phyloP scores from a whole-genome alignment of 2,888 invertebrate species.

The Aleiodes leptofemur region DNA sequence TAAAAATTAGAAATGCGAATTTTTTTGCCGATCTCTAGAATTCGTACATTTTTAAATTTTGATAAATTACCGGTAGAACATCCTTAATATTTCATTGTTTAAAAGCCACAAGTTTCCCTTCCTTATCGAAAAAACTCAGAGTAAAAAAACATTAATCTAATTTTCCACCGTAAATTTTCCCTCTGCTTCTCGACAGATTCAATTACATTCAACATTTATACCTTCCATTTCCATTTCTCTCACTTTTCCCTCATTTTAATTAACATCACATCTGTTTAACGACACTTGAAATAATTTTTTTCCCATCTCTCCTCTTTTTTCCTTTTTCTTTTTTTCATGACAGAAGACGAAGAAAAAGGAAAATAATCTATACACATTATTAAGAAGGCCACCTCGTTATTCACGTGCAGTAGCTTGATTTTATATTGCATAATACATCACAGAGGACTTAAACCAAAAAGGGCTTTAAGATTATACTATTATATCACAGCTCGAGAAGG shows the following conservation, averaged over 20 bases:
- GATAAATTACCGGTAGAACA: too few species aligned
- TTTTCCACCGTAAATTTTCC: slow-evolving; percentile 2
- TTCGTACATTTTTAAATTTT: too few species aligned
- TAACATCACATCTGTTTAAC: slow-evolving; percentile 26
- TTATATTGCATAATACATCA: slow-evolving; percentile 46
- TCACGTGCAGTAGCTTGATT: slow-evolving; percentile 52
- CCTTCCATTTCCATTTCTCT: background rate
- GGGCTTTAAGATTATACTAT: slow-evolving; percentile 36
- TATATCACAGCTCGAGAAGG: slow-evolving; percentile 30
- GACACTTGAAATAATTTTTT: slow-evolving; percentile 30
- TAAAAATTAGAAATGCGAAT: too few species aligned
- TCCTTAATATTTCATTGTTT: too few species aligned
- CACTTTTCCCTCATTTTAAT: slow-evolving; percentile 10
- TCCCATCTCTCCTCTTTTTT: background rate
- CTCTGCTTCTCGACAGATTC: slow-evolving; percentile 25
- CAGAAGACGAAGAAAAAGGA: background rate
- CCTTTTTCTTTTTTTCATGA: background rate
- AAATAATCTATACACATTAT: background rate
- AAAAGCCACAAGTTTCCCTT: background rate
- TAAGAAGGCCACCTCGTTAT: slow-evolving; percentile 36
- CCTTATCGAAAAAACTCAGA: background rate
- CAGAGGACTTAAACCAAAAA: background rate
- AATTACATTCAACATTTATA: slow-evolving; percentile 26
- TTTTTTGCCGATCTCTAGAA: too few species aligned
- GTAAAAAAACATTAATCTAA: slow-evolving; percentile 5